Evolutionary conservation across 2,888 invertebrate species (phyloP).

Genomic region (Eugnorisma glareosa): DNA sequence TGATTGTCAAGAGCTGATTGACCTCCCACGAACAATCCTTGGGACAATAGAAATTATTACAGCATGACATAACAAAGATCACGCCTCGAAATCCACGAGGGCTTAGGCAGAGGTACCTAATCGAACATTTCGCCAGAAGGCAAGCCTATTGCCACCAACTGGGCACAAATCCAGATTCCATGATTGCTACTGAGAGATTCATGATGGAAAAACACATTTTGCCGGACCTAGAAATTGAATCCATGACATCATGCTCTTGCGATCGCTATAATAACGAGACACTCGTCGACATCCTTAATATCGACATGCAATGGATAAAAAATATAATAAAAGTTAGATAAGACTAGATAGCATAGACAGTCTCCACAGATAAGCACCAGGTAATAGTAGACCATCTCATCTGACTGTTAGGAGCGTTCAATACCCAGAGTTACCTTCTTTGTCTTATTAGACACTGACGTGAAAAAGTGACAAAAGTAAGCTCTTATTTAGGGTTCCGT

Average conservation of each 20-base stretch:
- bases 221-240: neutral
- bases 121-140: neutral
- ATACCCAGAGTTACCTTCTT: neutral
- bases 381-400: neutral
- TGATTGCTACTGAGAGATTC: neutral
- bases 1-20: slow-evolving; percentile 19
- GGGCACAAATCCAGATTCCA: neutral
- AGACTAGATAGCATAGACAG: neutral
- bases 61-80: neutral
- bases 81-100: neutral
- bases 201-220: neutral
- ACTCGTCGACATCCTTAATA: neutral
- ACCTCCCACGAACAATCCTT: slow-evolving; percentile 2
- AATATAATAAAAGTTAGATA: neutral
- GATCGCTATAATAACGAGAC: neutral
- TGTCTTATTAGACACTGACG: neutral
- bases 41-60: neutral
- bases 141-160: neutral
- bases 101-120: neutral
- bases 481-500: no score
- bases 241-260: neutral
- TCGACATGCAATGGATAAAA: neutral
- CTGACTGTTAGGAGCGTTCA: neutral
- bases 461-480: neutral
- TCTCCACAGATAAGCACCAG: neutral